Conservation (phyloP, 1,140 invertebrate species). For the Aphelinus atriplicis region DNA sequence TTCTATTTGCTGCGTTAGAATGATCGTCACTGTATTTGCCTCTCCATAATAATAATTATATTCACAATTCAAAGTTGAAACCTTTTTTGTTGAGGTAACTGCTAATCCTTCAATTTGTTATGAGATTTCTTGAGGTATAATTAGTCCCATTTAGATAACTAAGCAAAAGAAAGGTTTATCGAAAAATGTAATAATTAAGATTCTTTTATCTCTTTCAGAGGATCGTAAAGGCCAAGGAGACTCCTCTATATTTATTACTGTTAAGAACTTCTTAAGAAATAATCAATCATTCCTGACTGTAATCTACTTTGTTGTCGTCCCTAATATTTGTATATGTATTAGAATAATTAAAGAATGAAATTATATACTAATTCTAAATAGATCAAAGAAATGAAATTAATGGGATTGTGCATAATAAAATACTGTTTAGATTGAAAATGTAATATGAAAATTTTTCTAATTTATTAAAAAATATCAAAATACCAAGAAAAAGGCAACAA, state of each 20-base stretch:
- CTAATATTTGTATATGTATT: slow-evolving; percentile 25
- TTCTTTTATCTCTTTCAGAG: slow-evolving; percentile 33
- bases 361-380: slow-evolving; percentile 35
- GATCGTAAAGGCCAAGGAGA: slow-evolving; percentile 24
- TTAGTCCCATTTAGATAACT: too few species aligned
- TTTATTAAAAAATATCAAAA: slow-evolving; percentile 33
- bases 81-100: too few species aligned
- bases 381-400: slow-evolving; percentile 21
- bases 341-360: slow-evolving; percentile 32
- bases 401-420: slow-evolving; percentile 27
- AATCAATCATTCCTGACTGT: slow-evolving; percentile 37
- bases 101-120: too few species aligned
- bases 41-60: too few species aligned
- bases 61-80: too few species aligned
- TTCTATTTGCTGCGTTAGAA: not conserved
- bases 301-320: slow-evolving; percentile 22
- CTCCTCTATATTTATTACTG: slow-evolving; percentile 32
- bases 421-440: slow-evolving; percentile 35
- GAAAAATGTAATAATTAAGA: not conserved
- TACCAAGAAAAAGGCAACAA: not conserved
- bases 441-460: slow-evolving; percentile 31
- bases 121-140: too few species aligned
- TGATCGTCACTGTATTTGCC: too few species aligned
- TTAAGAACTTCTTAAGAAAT: slow-evolving; percentile 33
- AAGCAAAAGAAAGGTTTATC: too few species aligned